Base-by-base conservation (phyloP, 1,140 invertebrate genomes). In the Paralvinella palmiformis region DNA sequence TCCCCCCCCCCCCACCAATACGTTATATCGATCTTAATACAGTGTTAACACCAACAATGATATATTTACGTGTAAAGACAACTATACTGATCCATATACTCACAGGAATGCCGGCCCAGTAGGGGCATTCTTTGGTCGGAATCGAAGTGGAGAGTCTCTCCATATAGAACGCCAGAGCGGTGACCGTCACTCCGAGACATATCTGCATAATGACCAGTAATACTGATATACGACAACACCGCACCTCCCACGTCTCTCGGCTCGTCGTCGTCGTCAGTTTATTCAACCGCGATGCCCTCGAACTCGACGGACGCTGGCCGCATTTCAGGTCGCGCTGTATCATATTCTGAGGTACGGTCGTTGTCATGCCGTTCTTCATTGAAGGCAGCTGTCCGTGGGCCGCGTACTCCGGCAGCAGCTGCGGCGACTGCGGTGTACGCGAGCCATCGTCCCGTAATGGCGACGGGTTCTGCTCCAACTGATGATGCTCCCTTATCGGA, bases 61-160 rank as follows among this genome's bases (percentile, higher is more conserved):
- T 29, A 29, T 44, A 35, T 22, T 31, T 41, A 59, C 20, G 41
- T 20, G 32, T 5, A 27, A 27, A 17, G 6, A 2, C 1, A 32
- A 1, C 2, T 17, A 17, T 27, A 59, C 57, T 1, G 15, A 15
- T n/a, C 22, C 20, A 20, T 15, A n/a, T 61, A 69, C 71, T 69
- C 67, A 73, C 72, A 56, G 70, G 70, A 63, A 70, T 63, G 4
- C 72, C 72, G 20, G 72, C 72, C 72, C 72, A 73, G 52, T 68
- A 68, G 6, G 72, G 70, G 6, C 65, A 70, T 17, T 73, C 72
- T 24, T 70, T 45, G n/a, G 64, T 44, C 36, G 55, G 61, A 31
- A 71, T 44, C 13, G 64, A 59, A 1, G 70, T 64, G 20, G 65
- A 37, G 50, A 63, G 67, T 15, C 65, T 65, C 17, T 64, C 35